Base-by-base conservation (phyloP, 2,797 vertebrate genomes). In the Falco columbarius region DNA sequence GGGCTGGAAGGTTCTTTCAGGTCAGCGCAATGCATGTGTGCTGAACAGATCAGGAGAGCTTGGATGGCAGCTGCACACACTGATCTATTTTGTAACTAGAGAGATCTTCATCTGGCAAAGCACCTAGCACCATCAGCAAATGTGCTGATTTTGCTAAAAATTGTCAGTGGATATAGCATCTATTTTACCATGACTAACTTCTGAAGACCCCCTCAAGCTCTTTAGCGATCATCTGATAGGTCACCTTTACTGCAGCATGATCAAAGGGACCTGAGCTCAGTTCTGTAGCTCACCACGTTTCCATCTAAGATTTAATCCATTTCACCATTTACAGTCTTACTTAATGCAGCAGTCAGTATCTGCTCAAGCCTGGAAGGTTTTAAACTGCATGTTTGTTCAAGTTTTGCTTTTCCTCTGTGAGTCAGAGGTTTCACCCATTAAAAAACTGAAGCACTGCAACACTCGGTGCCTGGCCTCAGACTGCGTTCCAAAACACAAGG, bases 121-220 rank as follows among this genome's bases (percentile, higher is more conserved):
- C 72, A 77, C 92, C 77, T 73, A 80, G 23, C 77, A 88, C 54
- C 40, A 71, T 81, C 79, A 77, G 89, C 68, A 92, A 89, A 81
- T 87, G 62, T 83, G 79, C 61, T 93, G 34, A 16, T 44, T 94
- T 92, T 56, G 67, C 65, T 91, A 44, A 89, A 74, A 95, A 86
- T 87, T 94, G 85, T 95, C 93, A 86, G 79, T 65, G 54, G 55
- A 40, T 92, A 85, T 34, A 75, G 65, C 68, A 91, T 89, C 58
- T 92, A 23, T 88, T 95, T 94, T 86, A 79, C 84, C 18, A 2
- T 93, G 87, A 96, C 86, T 88, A 83, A 89, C 65, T 94, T 94
- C 17, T 75, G 79, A 94, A 88, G 79, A 94, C 62, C 34, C 75
- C 89, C 82, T 94, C 68, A 56, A 91, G 75, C 81, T 88, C 63